A percentile compares a stretch with the other conserved stretches of the same genome.
phyloP scores from a whole-genome alignment of 1,140 invertebrate species.

The Cepaea nemoralis region DNA sequence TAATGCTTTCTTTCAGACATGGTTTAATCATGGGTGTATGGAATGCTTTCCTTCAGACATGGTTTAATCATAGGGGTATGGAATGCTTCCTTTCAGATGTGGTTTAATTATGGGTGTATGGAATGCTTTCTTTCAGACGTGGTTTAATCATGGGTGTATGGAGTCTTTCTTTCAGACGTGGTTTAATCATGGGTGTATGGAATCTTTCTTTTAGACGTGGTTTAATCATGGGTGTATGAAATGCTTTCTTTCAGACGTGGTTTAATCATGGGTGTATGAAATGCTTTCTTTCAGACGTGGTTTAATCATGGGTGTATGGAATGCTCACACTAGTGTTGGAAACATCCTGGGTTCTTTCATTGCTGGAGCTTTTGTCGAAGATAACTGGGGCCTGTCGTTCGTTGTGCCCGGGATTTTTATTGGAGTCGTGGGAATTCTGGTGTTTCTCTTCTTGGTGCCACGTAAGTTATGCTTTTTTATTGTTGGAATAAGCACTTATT shows the following conservation, averaged over 20 bases:
- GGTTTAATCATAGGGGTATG: too few species aligned
- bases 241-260: too few species aligned
- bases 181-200: conserved; percentile 74
- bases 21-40: conserved; percentile 95
- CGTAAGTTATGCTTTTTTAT: conserved; percentile 56
- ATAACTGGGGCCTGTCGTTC: conserved; percentile 89
- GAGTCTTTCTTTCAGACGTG: too few species aligned
- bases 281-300: conserved; percentile 77
- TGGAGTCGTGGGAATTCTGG: conserved; percentile 80
- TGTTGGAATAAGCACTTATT: too few species aligned
- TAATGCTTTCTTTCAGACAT: too few species aligned
- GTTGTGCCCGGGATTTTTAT: conserved; percentile 91
- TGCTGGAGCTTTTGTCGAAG: conserved; percentile 86
- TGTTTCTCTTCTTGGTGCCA: conserved; percentile 87
- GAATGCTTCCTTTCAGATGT: too few species aligned
- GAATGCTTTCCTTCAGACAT: conserved; percentile 96
- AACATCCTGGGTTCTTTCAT: conserved; percentile 90
- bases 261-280: too few species aligned
- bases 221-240: too few species aligned
- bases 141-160: too few species aligned
- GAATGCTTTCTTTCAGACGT: too few species aligned
- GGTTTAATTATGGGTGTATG: too few species aligned
- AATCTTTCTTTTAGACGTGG: too few species aligned
- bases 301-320: conserved; percentile 94
- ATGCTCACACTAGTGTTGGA: conserved; percentile 95